These are phyloP conservation scores for Galago senegalensis DNA, from an alignment of 2,797 vertebrate species.

Conservation along the genomic window DNA sequence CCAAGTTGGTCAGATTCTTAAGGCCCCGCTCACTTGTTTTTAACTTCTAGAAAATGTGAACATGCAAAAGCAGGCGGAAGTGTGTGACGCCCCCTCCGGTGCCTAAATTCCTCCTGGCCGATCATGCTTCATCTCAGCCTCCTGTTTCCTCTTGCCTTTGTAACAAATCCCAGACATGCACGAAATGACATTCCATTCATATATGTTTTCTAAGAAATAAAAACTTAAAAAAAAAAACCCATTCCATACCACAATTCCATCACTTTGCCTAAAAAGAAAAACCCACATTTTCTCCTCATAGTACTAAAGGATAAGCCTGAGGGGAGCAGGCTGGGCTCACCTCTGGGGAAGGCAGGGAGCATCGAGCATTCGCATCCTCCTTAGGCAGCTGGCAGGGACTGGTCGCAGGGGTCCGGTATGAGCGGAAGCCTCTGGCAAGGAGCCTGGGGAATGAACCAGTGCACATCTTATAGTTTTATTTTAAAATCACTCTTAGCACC, in stretches of 20 bases:
- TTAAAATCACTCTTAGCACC: neutral
- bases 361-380: neutral
- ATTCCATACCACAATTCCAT: neutral
- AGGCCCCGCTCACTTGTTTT: neutral
- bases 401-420: neutral
- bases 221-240: neutral
- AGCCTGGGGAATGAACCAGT: neutral
- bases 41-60: neutral
- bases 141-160: neutral
- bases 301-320: fast-evolving
- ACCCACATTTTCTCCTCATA: neutral
- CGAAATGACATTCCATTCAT: neutral
- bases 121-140: neutral
- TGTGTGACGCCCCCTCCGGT: fast-evolving
- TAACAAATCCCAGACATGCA: neutral
- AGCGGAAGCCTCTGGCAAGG: neutral
- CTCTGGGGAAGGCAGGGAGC: neutral
- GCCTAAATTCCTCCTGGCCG: neutral
- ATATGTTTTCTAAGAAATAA: neutral
- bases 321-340: neutral
- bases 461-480: neutral
- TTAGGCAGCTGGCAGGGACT: fast-evolving
- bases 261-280: neutral
- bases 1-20: neutral
- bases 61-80: too few species aligned